These are phyloP conservation scores for Denticeps clupeoides DNA, from an alignment of 2,797 vertebrate genomes.

Conservation along the genomic window DNA sequence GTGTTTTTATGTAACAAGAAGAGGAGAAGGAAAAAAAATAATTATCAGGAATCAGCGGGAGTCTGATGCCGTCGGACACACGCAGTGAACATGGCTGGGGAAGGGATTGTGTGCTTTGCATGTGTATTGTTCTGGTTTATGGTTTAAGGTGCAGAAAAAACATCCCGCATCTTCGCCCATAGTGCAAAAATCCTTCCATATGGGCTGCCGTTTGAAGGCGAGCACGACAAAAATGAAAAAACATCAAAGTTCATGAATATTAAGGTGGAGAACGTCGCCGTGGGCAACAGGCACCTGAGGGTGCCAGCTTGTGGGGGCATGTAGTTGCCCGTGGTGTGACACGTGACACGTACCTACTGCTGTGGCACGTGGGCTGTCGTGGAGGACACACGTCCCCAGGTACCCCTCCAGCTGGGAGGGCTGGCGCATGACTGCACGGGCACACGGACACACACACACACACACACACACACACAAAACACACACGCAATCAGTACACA, in stretches of 20 bases:
- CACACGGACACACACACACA: slow-evolving; percentile 13
- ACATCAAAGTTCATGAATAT: slow-evolving; percentile 32
- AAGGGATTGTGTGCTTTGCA: too few relatives aligned
- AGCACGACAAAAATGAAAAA: too few relatives aligned
- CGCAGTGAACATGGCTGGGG: too few relatives aligned
- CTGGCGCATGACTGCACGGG: slow-evolving; percentile 63
- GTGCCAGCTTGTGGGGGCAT: slow-evolving; percentile 11
- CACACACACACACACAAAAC: slow-evolving; percentile 18
- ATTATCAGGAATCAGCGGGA: too few relatives aligned
- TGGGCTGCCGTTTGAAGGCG: too few relatives aligned
- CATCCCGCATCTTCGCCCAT: too few relatives aligned
- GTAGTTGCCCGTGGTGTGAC: slow-evolving; percentile 10
- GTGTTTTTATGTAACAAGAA: too few relatives aligned
- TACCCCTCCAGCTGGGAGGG: slow-evolving; percentile 73
- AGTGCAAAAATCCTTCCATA: too few relatives aligned
- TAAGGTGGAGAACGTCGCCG: slow-evolving; percentile 18
- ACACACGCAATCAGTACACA: slow-evolving; percentile 18
- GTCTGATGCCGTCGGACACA: too few relatives aligned
- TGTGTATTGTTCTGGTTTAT: too few relatives aligned
- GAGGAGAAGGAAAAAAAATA: too few relatives aligned
- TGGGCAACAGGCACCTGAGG: slow-evolving; percentile 22
- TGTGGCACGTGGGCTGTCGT: slow-evolving; percentile 68
- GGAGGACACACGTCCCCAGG: slow-evolving; percentile 71
- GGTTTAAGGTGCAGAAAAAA: too few relatives aligned
- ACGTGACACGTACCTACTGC: slow-evolving; percentile 62